Base-by-base conservation (phyloP, 2,888 invertebrate species). In the Argyra leucocephala region DNA sequence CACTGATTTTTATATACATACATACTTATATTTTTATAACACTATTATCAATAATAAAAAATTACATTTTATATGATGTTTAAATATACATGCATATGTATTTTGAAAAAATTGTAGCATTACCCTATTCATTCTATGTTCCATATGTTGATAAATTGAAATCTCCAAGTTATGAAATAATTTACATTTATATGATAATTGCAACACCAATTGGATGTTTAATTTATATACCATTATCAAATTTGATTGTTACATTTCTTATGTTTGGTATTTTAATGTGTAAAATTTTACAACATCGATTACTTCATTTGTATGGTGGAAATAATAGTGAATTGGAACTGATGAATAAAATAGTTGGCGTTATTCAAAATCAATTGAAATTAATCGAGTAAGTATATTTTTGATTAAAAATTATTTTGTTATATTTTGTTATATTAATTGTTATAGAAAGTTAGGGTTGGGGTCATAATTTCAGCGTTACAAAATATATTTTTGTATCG, bases 171-270 rank as follows among this genome's bases (percentile, higher is more conserved):
- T 78, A 77, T 68, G 72, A 78, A 69, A 66, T 77, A 21, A 72
- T 73, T 70, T 78, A 75, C 64, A 64, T 71, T 63, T 72, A 73
- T 65, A 74, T 78, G 66, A 70, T 76, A 70, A 59, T 76, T 22
- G 69, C 74, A 60, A 76, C 75, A 0, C 75, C 76, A 1, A 73
- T 78, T 71, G 76, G 78, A 60, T 78, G 76, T 57, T 77, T 75
- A 69, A 76, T 78, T 76, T 78, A 78, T 63, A 78, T 78, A 63
- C 78, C 78, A 15, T 77, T 73, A 21, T 76, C 76, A 15, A 76
- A 73, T 61, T 69, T 78, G 4, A 75, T 78, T 63, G 78, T 78
- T 63, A 72, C 73, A 7, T 73, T 77, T 61, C 75, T 78, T n/a
- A 77, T 76, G 74, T 78, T 78, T 64, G 77, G 74, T 10, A 77